Base-by-base conservation (phyloP, 1,140 invertebrate genomes). In the Trichomalopsis sarcophagae region DNA sequence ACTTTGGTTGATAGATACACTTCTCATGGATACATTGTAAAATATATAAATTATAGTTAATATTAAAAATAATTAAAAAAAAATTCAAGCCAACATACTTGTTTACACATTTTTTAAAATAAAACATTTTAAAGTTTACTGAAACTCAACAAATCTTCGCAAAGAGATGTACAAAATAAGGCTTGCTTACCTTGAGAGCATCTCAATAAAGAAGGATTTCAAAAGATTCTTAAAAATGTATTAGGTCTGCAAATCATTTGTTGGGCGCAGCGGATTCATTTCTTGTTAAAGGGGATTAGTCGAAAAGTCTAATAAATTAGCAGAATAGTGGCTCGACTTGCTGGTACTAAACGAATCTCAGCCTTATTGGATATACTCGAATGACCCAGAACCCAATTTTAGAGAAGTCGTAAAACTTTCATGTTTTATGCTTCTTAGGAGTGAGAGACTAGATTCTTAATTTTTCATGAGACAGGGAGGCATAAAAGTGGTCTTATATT, bases 341-440 rank as follows among this genome's bases (percentile, higher is more conserved):
- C 76, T 30, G 11, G 47, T 62, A 36, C 11, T 33, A 62, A 62
- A 30, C 36, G 30, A 78, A 78, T 78, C 17, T 30, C 3, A 11
- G 36, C 36, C 50, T 68, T 80, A 80, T 80, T 80, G 30, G 77
- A 36, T 80, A 68, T 80, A 40, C 62, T 27, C 62, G 30, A 80
- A 80, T 80, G 62, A 44, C 77, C 62, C 30, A 68, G 77, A 68
- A 80, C 62, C 77, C 77, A 80, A 80, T 80, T 80, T 80, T 68
- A 66, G 62, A 80, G 77, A 44, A 80, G 55, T 80, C 77, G 33
- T 80, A 80, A 80, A 80, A 80, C 2, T 66, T 79, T 66, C 9
- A 30, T 21, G 62, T 80, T 80, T 80, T 80, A 80, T 80, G 77
- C 30, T 80, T 80, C 62, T 68, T 68, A 62, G 55, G 77, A 80